A percentile compares a stretch with the other conserved stretches of the same genome.
These are phyloP conservation scores for Cheiracanthium punctorium DNA, from an alignment of 2,888 invertebrate genomes.

Conservation along the genomic window DNA sequence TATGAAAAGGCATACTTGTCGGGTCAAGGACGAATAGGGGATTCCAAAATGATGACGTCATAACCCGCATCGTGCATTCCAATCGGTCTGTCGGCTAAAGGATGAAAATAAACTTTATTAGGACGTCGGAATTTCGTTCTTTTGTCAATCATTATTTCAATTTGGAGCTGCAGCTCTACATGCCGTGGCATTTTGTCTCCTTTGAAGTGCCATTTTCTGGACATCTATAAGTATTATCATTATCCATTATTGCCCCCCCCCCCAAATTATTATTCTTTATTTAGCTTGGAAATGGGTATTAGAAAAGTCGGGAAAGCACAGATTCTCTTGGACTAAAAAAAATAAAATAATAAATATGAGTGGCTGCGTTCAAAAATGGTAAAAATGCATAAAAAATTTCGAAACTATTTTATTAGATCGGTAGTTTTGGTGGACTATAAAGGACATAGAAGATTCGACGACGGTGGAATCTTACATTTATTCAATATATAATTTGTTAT, in stretches of 20 bases:
- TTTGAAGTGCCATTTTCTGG: background rate
- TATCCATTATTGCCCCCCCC: background rate
- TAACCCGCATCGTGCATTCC: constrained; percentile 16
- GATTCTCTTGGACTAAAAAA: background rate
- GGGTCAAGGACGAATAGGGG: constrained; percentile 67
- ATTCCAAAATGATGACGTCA: constrained; percentile 48
- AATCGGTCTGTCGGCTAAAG: constrained; percentile 39
- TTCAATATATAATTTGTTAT: too few relatives aligned
- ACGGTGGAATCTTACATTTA: too few relatives aligned
- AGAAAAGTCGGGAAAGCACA: background rate
- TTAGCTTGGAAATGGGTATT: background rate
- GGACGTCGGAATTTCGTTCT: constrained; percentile 44
- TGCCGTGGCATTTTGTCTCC: background rate
- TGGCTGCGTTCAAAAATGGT: too few relatives aligned
- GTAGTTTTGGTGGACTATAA: too few relatives aligned
- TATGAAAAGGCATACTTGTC: constrained; percentile 36
- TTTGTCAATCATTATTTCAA: constrained; percentile 35
- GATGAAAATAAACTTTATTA: constrained; percentile 57
- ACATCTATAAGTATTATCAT: background rate
- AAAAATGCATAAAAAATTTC: too few relatives aligned
- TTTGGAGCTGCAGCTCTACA: background rate
- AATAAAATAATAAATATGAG: background rate
- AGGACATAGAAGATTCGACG: too few relatives aligned
- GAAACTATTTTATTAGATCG: too few relatives aligned
- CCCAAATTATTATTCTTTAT: background rate